A percentile compares a stretch with the other conserved stretches of the same genome.
Conservation (phyloP, 1,140 invertebrate species). For the Nephila pilipes region DNA sequence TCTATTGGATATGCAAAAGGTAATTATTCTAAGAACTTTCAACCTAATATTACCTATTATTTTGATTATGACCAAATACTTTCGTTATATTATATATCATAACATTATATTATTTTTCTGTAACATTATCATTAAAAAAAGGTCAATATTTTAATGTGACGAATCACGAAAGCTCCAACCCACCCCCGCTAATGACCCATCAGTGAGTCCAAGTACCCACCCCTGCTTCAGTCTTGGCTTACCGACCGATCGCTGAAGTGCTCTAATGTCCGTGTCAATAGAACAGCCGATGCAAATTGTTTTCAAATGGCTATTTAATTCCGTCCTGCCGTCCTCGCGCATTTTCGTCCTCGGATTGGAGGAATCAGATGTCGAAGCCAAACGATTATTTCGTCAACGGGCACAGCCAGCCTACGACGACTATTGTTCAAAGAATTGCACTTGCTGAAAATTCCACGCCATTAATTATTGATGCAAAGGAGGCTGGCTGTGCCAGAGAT, state of each 20-base stretch:
- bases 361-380: constrained; percentile 63
- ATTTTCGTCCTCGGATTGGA: constrained; percentile 31
- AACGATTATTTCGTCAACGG: constrained; percentile 76
- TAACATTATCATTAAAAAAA: too few relatives aligned
- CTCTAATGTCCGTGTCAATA: constrained; percentile 77
- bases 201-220: constrained; percentile 58
- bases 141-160: too few relatives aligned
- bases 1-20: too few relatives aligned
- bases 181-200: constrained; percentile 69
- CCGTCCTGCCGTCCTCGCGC: constrained; percentile 56
- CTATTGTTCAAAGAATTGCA: neutral
- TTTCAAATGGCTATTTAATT: constrained; percentile 77
- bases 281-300: constrained; percentile 77
- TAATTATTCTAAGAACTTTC: too few relatives aligned
- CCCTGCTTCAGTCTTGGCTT: constrained; percentile 62
- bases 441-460: neutral
- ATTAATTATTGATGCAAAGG: constrained; percentile 13
- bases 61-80: too few relatives aligned
- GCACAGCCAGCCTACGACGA: neutral
- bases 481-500: too few relatives aligned
- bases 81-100: too few relatives aligned
- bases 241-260: constrained; percentile 68
- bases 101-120: too few relatives aligned
- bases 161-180: constrained; percentile 63
- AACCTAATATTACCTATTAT: too few relatives aligned